A percentile compares a stretch with the other conserved stretches of the same genome.
These are phyloP conservation scores for Brachystomella parvula DNA, from an alignment of 1,140 invertebrate genomes.

Conservation along the genomic window DNA sequence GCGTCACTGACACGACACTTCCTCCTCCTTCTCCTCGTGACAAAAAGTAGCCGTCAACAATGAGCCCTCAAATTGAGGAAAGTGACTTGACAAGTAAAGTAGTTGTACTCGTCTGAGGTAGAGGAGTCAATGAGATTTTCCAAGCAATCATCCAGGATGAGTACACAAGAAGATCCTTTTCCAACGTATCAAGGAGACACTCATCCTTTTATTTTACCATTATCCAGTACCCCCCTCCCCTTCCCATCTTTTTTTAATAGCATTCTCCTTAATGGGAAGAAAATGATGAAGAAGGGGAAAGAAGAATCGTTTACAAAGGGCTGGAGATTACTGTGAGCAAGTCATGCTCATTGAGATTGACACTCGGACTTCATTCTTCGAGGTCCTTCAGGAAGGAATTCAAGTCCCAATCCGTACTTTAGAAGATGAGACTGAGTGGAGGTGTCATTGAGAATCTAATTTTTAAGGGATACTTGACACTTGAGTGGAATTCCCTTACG, in stretches of 20 bases:
- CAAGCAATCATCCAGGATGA: neutral
- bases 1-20: conserved; percentile 17
- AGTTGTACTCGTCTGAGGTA: too few species aligned
- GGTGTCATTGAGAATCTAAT: too few species aligned
- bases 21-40: conserved; percentile 15
- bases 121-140: too few species aligned
- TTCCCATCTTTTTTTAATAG: neutral
- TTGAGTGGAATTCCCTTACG: too few species aligned
- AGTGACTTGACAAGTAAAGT: conserved; percentile 11
- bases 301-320: conserved; percentile 1
- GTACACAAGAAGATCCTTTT: too few species aligned
- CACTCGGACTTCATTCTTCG: neutral
- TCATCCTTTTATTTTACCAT: too few species aligned
- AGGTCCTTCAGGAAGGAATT: neutral
- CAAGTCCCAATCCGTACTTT: too few species aligned
- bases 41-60: conserved; percentile 19
- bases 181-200: neutral
- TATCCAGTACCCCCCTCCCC: neutral
- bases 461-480: too few species aligned
- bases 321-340: neutral
- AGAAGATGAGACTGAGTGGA: too few species aligned
- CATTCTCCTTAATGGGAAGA: too few species aligned
- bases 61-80: conserved; percentile 15
- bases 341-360: neutral
- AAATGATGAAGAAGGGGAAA: too few species aligned